Conservation (phyloP, 2,113 vertebrate species). For the Ovis aries region DNA sequence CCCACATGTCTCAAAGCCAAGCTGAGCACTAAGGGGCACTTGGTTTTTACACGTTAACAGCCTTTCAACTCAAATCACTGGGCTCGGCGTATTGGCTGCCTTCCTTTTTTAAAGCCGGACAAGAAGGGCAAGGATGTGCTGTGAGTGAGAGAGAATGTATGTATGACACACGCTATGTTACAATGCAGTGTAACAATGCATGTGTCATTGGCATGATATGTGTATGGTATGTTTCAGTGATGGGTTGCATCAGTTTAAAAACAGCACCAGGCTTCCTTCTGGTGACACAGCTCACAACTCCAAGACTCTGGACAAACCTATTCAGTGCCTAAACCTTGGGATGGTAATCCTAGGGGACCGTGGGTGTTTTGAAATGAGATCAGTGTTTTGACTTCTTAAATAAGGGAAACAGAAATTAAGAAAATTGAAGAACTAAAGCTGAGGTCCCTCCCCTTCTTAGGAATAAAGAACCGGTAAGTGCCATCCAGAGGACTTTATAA, state of each 20-base stretch:
- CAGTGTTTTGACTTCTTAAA: slow-evolving; percentile 52
- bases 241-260: slow-evolving; percentile 62
- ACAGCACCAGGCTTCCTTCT: slow-evolving; percentile 53
- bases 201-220: slow-evolving; percentile 70
- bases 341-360: background rate
- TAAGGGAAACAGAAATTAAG: slow-evolving; percentile 42
- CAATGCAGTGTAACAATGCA: background rate
- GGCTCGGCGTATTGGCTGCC: slow-evolving; percentile 38
- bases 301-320: background rate
- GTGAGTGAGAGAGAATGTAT: slow-evolving; percentile 65
- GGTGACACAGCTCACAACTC: slow-evolving; percentile 29
- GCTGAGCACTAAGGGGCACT: slow-evolving; percentile 67
- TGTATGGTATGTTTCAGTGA: slow-evolving; percentile 55
- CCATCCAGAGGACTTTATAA: background rate
- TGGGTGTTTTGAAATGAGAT: slow-evolving; percentile 26
- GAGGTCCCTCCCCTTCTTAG: background rate
- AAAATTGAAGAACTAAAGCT: background rate
- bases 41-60: slow-evolving; percentile 71
- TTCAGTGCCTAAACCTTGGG: background rate
- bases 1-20: slow-evolving; percentile 77
- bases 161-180: slow-evolving; percentile 66
- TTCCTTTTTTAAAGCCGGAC: slow-evolving; percentile 33
- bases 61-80: slow-evolving; percentile 56
- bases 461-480: background rate
- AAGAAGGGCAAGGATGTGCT: slow-evolving; percentile 54